A percentile compares a stretch with the other conserved stretches of the same genome.
These are phyloP conservation scores for Drosophila maculinotata DNA, from an alignment of 2,888 invertebrate species.

Conservation along the genomic window DNA sequence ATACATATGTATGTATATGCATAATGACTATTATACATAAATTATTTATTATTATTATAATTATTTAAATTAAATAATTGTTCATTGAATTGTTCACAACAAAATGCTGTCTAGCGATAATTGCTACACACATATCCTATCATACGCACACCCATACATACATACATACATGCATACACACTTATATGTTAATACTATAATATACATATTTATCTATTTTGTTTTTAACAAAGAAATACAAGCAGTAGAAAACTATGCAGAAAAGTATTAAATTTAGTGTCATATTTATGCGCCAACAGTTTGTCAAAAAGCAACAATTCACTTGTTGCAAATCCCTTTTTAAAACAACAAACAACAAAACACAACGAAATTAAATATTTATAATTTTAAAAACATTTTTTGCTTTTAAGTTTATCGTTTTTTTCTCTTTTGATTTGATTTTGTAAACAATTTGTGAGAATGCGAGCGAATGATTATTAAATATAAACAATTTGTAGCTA, in stretches of 20 bases:
- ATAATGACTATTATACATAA: constrained; percentile 52
- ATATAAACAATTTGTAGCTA: constrained; percentile 55
- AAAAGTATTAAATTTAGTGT: constrained; percentile 85
- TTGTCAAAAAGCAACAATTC: constrained; percentile 33
- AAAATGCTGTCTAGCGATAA: constrained; percentile 25
- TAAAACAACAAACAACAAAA: constrained; percentile 22
- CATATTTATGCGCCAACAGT: constrained; percentile 75
- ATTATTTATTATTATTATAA: constrained; percentile 65
- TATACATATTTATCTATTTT: constrained; percentile 42
- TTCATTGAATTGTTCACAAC: constrained; percentile 63
- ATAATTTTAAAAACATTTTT: constrained; percentile 35
- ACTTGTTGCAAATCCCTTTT: too few species aligned
- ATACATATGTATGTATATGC: constrained; percentile 1
- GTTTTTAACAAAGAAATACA: constrained; percentile 26
- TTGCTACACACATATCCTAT: constrained; percentile 51
- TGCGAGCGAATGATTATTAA: constrained; percentile 34
- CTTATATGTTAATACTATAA: constrained; percentile 46
- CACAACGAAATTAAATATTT: constrained; percentile 20
- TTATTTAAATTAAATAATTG: constrained; percentile 62
- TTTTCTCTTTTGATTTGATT: constrained; percentile 24
- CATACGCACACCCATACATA: constrained; percentile 40
- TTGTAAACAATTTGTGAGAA: constrained; percentile 36
- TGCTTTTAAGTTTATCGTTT: constrained; percentile 19
- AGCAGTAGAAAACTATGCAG: constrained; percentile 47
- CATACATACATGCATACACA: constrained; percentile 21